Evolutionary conservation across 2,797 vertebrate genomes (phyloP), one percentile per base, ranked within the genome.

Genomic region (Ficedula albicollis): DNA sequence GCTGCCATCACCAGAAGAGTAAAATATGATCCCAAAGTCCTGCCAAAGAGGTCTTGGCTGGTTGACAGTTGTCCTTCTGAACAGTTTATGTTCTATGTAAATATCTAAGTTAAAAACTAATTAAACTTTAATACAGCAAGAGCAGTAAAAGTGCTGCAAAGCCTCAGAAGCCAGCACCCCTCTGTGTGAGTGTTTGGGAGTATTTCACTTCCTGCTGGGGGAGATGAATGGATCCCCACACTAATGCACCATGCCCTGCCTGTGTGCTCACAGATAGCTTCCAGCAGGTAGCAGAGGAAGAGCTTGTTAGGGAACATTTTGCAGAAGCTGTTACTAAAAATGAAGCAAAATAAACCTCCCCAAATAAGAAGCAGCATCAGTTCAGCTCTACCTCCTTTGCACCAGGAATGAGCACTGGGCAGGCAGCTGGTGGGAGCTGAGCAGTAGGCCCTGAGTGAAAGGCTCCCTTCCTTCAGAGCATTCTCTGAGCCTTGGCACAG

Each of bases 41-140:
- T 94, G 87, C 93, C 77, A 91, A 36, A 88, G 74, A 77, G 80
- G 21, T 70, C 56, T 84, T 93, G 93, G 80, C 93, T 95, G 70
- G 38, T 49, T 94, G 87, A 62, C 63, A 84, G 68, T 87, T 88
- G 66, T 51, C 44, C 58, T 73, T 90, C 63, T 58, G 77, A 90
- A 84, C 10, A 4, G 74, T 90, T 94, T 82, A 49, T 86, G 73
- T 88, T 82, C 63, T 73, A 0, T 82, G 77, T 90, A 94, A 93
- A 93, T 91, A 91, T 70, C 89, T 39, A 88, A 96, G 79, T 88
- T 93, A 41, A 90, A 92, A 95, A 87, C 48, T 91, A 94, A 95
- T 93, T 93, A 80, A 76, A 95, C 73, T 96, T 94, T 38, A 93
- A 87, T 87, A 20, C 43, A 74, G 26, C 66, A 89, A 44, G 55